Conservation (phyloP, 2,797 vertebrate genomes). For the Peromyscus melanophrys region DNA sequence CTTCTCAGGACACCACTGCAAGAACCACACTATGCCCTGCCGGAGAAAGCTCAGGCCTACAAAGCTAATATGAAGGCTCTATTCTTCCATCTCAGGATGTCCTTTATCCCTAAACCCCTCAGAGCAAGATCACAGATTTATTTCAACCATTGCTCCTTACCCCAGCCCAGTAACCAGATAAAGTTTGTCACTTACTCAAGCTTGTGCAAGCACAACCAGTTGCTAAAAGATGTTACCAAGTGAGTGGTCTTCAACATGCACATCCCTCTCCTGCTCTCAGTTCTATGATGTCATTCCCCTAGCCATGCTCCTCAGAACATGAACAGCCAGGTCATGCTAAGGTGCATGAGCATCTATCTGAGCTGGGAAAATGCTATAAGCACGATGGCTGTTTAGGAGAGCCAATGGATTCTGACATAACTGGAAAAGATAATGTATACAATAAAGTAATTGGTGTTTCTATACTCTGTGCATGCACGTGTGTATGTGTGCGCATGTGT, state of each 20-base stretch:
- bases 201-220: not conserved
- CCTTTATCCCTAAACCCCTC: not conserved
- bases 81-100: not conserved
- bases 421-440: fast-evolving
- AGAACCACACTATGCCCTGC: not conserved
- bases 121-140: not conserved
- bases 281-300: not conserved
- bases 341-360: not conserved
- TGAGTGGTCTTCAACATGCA: not conserved
- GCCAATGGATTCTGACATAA: not conserved
- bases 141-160: not conserved
- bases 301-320: not conserved
- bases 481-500: not conserved
- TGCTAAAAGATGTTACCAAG: not conserved
- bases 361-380: not conserved
- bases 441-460: not conserved
- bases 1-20: not conserved
- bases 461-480: not conserved
- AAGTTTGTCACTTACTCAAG: not conserved
- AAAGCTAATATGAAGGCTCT: not conserved
- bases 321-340: not conserved
- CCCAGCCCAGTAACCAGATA: not conserved
- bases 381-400: not conserved
- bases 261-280: not conserved
- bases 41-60: not conserved